A percentile compares a stretch with the other conserved stretches of the same genome.
These are phyloP conservation scores for Sebastolobus altivelis DNA, from an alignment of 2,797 vertebrate genomes.

Conservation along the genomic window DNA sequence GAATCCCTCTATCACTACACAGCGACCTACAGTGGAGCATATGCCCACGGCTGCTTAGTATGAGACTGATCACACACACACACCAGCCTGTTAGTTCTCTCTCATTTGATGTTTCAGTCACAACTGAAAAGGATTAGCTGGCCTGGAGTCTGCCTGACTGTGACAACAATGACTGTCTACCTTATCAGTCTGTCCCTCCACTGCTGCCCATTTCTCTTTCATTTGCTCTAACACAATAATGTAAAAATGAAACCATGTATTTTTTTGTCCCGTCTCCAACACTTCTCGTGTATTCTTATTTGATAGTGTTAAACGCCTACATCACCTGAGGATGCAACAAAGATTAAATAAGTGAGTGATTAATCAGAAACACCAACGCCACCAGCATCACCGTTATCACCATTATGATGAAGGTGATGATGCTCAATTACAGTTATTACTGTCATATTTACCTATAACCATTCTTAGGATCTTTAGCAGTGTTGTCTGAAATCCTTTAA, in stretches of 20 bases:
- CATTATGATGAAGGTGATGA: neutral
- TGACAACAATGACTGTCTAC: conserved; percentile 32
- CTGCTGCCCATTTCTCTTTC: neutral
- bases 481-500: neutral
- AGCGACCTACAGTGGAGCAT: conserved; percentile 16
- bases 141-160: conserved; percentile 19
- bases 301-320: conserved; percentile 23
- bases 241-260: conserved; percentile 4
- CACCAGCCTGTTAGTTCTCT: conserved; percentile 41
- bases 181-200: conserved; percentile 8
- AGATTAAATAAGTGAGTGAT: conserved; percentile 39
- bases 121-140: conserved; percentile 44
- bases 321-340: neutral
- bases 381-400: neutral
- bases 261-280: conserved; percentile 12
- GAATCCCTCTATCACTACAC: conserved; percentile 53
- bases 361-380: conserved; percentile 26
- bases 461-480: neutral
- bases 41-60: conserved; percentile 29
- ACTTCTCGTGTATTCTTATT: conserved; percentile 26
- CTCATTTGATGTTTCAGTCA: conserved; percentile 40
- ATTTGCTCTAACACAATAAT: conserved; percentile 1
- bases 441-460: neutral
- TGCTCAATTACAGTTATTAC: neutral
- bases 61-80: conserved; percentile 46